These are phyloP conservation scores for Gymnocephalus cernua DNA, from an alignment of 2,113 vertebrate genomes.

Conservation along the genomic window DNA sequence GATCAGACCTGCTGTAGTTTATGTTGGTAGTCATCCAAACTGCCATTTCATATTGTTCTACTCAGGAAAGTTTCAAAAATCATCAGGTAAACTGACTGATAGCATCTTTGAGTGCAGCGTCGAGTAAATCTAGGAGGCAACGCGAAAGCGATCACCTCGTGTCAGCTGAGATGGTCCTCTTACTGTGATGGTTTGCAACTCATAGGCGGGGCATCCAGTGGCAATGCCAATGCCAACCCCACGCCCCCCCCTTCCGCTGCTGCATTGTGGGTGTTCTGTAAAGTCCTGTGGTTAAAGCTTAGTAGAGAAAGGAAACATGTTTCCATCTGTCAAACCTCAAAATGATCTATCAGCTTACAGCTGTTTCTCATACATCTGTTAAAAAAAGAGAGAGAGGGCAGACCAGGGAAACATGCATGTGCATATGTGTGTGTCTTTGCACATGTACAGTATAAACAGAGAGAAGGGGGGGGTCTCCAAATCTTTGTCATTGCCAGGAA, in stretches of 20 bases:
- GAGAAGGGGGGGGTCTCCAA: neutral
- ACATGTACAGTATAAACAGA: no score
- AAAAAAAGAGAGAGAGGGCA: conserved; percentile 24
- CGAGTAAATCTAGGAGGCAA: conserved; percentile 4
- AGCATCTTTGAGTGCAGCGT: neutral
- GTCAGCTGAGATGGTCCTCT: conserved; percentile 31
- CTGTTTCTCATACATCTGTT: conserved; percentile 57
- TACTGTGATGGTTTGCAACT: neutral
- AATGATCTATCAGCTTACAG: conserved; percentile 33
- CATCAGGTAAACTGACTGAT: neutral
- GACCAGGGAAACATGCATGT: conserved; percentile 5
- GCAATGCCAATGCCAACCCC: neutral
- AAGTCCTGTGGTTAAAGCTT: conserved; percentile 37
- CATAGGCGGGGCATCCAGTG: neutral
- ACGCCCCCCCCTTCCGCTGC: neutral
- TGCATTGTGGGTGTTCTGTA: conserved; percentile 66
- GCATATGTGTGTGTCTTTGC: neutral
- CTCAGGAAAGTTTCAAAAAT: conserved; percentile 32
- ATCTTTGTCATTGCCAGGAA: conserved; percentile 21
- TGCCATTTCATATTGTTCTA: neutral
- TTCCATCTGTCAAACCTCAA: conserved; percentile 61
- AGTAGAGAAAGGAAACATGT: conserved; percentile 52
- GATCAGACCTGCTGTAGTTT: conserved; percentile 14
- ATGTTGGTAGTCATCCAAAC: conserved; percentile 25
- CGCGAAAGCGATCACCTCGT: neutral